Conservation (phyloP, 1,140 invertebrate genomes). For the Venturia canescens region DNA sequence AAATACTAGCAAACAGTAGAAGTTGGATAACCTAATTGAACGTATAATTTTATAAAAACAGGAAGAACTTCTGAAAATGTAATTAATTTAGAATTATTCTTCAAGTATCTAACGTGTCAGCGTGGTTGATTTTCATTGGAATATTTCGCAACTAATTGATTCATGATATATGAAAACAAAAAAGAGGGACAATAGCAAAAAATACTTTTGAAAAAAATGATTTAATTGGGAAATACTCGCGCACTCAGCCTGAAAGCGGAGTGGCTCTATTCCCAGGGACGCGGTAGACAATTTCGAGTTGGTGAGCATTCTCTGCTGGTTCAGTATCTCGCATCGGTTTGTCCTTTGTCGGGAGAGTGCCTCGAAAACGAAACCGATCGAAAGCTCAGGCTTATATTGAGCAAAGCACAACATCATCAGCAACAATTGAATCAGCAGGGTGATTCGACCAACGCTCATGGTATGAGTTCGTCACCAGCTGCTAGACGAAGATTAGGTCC, state of each 20-base stretch:
- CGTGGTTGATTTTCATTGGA: no score
- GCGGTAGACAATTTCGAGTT: slow-evolving; percentile 89
- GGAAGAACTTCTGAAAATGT: no score
- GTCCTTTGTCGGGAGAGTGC: slow-evolving; percentile 85
- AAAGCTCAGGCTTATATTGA: slow-evolving; percentile 89
- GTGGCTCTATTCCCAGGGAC: slow-evolving; percentile 95
- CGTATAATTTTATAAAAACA: no score
- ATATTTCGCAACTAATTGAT: no score
- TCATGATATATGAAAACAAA: no score
- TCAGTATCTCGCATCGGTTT: slow-evolving; percentile 88
- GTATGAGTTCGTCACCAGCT: slow-evolving; percentile 73
- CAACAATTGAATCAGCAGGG: slow-evolving; percentile 85
- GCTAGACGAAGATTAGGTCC: slow-evolving; percentile 70
- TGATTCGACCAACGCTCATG: slow-evolving; percentile 73
- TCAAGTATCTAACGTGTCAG: no score
- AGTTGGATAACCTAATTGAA: no score
- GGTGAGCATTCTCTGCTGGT: slow-evolving; percentile 90
- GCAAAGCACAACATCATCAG: slow-evolving; percentile 93
- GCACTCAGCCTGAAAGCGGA: slow-evolving; percentile 90
- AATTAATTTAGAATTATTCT: no score
- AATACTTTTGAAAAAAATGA: not conserved
- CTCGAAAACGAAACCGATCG: slow-evolving; percentile 90
- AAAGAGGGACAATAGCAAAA: no score
- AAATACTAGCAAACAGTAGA: no score
- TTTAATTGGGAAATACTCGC: slow-evolving; percentile 39